Evolutionary conservation across 2,888 invertebrate genomes (phyloP).

Genomic region (Brachyptera putata): DNA sequence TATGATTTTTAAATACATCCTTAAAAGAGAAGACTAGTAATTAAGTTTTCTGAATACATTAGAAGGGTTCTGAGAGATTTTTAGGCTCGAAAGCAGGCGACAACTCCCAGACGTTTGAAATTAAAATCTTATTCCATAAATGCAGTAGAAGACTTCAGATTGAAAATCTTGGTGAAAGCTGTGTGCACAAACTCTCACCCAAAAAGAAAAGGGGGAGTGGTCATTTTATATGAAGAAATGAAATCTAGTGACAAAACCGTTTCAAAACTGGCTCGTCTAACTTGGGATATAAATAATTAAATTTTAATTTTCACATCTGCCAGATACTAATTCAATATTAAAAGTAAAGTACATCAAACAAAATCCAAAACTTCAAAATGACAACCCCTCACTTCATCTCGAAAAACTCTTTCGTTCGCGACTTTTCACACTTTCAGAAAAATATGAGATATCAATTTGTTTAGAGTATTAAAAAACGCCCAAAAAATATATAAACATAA

Average conservation of each 20-base stretch:
- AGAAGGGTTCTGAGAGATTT: conserved; percentile 24
- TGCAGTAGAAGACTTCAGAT: conserved; percentile 14
- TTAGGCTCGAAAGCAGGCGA: conserved; percentile 19
- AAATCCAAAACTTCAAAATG: conserved; percentile 7
- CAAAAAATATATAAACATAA: no score
- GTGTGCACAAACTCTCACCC: conserved; percentile 2
- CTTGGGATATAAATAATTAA: conserved; percentile 18
- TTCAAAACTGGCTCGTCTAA: not conserved
- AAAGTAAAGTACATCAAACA: not conserved
- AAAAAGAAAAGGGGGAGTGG: not conserved
- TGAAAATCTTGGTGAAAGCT: conserved; percentile 3
- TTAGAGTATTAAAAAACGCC: no score
- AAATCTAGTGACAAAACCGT: conserved; percentile 3
- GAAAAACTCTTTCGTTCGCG: not conserved
- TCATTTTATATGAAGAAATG: conserved; percentile 19
- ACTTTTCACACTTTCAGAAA: not conserved
- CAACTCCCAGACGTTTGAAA: conserved; percentile 23
- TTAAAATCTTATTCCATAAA: conserved; percentile 26
- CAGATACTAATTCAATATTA: conserved; percentile 17
- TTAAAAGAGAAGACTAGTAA: conserved; percentile 28
- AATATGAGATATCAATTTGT: not conserved
- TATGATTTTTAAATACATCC: conserved; percentile 26
- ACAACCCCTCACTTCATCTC: no score
- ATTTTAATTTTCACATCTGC: conserved; percentile 20
- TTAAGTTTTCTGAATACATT: conserved; percentile 32